A percentile compares a stretch with the other conserved stretches of the same genome.
Evolutionary conservation across 2,888 invertebrate genomes (phyloP).

Genomic region (Bellardia pandia): DNA sequence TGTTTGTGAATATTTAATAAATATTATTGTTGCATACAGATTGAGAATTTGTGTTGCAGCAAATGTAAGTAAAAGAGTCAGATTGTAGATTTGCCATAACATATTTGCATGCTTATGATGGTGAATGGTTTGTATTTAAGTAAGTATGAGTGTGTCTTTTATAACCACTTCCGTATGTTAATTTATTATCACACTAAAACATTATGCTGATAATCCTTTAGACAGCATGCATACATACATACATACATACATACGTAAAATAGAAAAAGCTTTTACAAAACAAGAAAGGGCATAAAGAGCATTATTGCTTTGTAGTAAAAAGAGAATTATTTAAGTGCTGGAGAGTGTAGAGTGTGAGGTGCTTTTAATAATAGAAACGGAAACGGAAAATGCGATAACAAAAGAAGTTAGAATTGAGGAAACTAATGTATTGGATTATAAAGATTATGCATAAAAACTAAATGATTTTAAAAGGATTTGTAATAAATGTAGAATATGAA

Average conservation of each 20-base stretch:
- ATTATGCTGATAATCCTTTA: slow-evolving; percentile 58
- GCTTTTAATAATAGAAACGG: background rate
- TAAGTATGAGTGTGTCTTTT: slow-evolving; percentile 28
- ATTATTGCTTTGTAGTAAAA: background rate
- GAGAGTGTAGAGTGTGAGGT: background rate
- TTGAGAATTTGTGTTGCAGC: slow-evolving; percentile 7
- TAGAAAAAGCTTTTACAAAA: background rate
- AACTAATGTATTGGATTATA: background rate
- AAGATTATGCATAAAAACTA: slow-evolving; percentile 1
- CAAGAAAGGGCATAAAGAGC: background rate
- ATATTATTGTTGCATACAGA: slow-evolving; percentile 29
- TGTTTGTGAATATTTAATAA: slow-evolving; percentile 59
- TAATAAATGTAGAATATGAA: background rate
- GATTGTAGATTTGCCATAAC: background rate
- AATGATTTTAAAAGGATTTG: background rate
- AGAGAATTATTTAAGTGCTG: slow-evolving; percentile 7
- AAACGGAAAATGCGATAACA: slow-evolving; percentile 5
- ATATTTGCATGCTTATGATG: background rate
- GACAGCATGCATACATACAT: background rate
- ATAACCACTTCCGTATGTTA: slow-evolving; percentile 67
- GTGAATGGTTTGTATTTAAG: background rate
- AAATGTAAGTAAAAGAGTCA: background rate
- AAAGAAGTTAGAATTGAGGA: background rate
- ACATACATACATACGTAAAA: background rate
- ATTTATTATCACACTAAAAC: slow-evolving; percentile 68